Conservation (phyloP, 2,113 vertebrate species). For the Campylomormyrus numenius region DNA sequence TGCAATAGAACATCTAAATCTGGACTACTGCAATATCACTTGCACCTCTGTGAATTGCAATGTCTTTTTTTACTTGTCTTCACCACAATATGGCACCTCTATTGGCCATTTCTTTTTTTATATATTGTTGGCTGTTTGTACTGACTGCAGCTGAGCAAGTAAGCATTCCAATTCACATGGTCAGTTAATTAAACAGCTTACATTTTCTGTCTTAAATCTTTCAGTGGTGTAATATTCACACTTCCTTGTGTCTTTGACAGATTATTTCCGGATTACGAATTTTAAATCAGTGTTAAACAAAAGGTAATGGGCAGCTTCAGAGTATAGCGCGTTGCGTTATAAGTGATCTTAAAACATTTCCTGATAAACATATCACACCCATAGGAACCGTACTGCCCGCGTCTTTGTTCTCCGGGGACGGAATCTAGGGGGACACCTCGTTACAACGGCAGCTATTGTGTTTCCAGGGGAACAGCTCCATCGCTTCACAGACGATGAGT, state of each 20-base stretch:
- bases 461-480: background rate
- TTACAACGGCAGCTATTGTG: background rate
- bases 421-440: background rate
- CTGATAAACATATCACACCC: background rate
- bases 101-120: background rate
- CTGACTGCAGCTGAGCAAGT: background rate
- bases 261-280: background rate
- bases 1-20: background rate
- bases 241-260: background rate
- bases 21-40: background rate
- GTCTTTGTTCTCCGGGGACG: background rate
- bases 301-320: background rate
- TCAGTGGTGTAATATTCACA: background rate
- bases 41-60: background rate
- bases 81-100: background rate
- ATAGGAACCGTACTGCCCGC: background rate
- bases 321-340: background rate
- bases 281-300: background rate
- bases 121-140: background rate
- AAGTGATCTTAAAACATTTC: background rate
- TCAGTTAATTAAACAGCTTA: background rate
- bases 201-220: background rate
- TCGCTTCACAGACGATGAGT: background rate
- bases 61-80: background rate
- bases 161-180: background rate